Base-by-base conservation (phyloP, 2,888 invertebrate species). In the Aethes cnicana region DNA sequence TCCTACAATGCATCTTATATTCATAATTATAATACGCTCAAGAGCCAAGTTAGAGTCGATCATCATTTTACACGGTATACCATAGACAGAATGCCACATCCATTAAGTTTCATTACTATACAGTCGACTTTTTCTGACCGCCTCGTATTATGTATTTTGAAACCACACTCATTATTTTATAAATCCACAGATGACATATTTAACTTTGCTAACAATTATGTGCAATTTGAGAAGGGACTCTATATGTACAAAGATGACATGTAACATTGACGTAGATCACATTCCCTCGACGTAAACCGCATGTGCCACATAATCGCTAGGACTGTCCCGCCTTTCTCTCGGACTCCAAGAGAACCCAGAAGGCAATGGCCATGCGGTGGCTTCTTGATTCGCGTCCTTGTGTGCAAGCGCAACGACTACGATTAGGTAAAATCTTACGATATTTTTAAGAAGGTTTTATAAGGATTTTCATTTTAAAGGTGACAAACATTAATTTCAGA, bases 221-320 rank as follows among this genome's bases (percentile, higher is more conserved):
- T 72, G 69, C 72, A 62, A 66, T 64, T 70, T 68, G 68, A 65
- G 59, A 65, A 68, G n/a, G n/a, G n/a, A n/a, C n/a, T 23, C 9
- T 56, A 65, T 48, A 56, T 49, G 64, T 69, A 64, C 63, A 67
- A 72, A 62, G 57, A 64, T 66, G 70, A 72, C 73, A 74, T 68
- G 59, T 53, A 73, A 75, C 68, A 70, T 63, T 64, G 64, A 72
- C 63, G 62, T 66, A 66, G 61, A 62, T 59, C 59, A 63, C 59
- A 63, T 47, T 61, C 60, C 53, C 54, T 57, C 62, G 63, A 47
- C 57, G 56, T 56, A 63, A 53, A 57, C 30, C 3, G 23, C 48
- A 20, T 14, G 11, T 11, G 39, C 8, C 12, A 18, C 11, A 23
- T 7, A 11, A 23, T 8, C 12, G 23, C 16, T 21, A 23, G 16